A percentile compares a stretch with the other conserved stretches of the same genome.
These are phyloP conservation scores for Drosophila nr. perissopoda DNA, from an alignment of 2,888 invertebrate genomes.

Conservation along the genomic window DNA sequence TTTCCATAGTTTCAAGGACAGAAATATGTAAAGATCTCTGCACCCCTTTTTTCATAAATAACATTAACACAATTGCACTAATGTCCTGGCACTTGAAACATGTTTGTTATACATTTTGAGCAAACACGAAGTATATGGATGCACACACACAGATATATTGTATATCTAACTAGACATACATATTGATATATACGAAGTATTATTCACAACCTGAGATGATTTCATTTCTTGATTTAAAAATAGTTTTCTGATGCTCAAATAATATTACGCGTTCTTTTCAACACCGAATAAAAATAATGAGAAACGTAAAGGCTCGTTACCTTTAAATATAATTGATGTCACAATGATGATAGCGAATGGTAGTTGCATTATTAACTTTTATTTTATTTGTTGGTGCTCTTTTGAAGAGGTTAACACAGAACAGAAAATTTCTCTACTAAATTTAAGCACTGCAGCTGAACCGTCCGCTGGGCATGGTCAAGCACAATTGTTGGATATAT, in stretches of 20 bases:
- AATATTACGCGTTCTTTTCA: neutral
- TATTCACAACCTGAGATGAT: conserved; percentile 61
- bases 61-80: neutral
- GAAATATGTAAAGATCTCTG: neutral
- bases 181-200: conserved; percentile 27
- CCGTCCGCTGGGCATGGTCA: conserved; percentile 63
- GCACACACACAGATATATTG: conserved; percentile 10
- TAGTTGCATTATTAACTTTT: conserved; percentile 51
- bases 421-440: conserved; percentile 48
- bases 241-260: conserved; percentile 50
- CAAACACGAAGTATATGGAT: conserved; percentile 18
- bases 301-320: conserved; percentile 9
- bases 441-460: conserved; percentile 32
- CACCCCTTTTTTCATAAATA: neutral
- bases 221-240: conserved; percentile 74
- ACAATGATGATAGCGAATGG: conserved; percentile 43
- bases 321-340: conserved; percentile 49
- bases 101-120: neutral
- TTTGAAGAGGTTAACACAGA: conserved; percentile 26
- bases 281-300: neutral
- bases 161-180: conserved; percentile 13
- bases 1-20: conserved; percentile 1
- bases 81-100: neutral
- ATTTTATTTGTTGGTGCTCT: conserved; percentile 22
- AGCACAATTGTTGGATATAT: conserved; percentile 57